Conservation (phyloP, 2,888 invertebrate genomes). For the Patella pellucida region DNA sequence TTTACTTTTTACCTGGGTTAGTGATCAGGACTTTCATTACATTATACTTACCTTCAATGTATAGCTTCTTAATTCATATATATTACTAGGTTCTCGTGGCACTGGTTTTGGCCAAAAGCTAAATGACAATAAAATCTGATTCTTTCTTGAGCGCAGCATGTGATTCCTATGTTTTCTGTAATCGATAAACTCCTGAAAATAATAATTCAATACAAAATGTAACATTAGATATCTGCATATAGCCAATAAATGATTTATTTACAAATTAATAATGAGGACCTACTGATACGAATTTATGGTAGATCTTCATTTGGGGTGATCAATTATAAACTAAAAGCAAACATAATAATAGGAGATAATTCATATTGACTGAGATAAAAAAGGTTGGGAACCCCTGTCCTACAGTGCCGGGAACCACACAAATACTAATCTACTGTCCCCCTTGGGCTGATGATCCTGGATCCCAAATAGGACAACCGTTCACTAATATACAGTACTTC, state of each 20-base stretch:
- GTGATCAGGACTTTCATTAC: not conserved
- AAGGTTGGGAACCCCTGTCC: no score
- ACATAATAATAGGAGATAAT: no score
- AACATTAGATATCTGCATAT: not conserved
- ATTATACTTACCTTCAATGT: slow-evolving; percentile 79
- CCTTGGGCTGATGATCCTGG: no score
- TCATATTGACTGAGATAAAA: no score
- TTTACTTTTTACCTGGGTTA: no score
- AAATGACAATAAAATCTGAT: slow-evolving; percentile 94
- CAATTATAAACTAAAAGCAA: no score
- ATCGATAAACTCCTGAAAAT: slow-evolving; percentile 64
- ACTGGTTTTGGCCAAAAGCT: slow-evolving; percentile 94
- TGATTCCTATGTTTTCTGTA: slow-evolving; percentile 62
- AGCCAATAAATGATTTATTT: not conserved
- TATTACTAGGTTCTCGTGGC: slow-evolving; percentile 81
- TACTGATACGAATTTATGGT: not conserved
- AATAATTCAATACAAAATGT: slow-evolving; percentile 23
- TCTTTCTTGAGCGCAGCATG: slow-evolving; percentile 84
- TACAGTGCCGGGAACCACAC: no score
- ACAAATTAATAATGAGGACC: not conserved
- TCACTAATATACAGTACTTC: no score
- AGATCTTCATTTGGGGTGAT: not conserved
- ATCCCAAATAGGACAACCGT: no score
- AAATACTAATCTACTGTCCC: no score
- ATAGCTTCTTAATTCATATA: slow-evolving; percentile 94